A percentile compares a stretch with the other conserved stretches of the same genome.
Evolutionary conservation across 2,888 invertebrate species (phyloP).

Genomic region (Stenodera caucasica): DNA sequence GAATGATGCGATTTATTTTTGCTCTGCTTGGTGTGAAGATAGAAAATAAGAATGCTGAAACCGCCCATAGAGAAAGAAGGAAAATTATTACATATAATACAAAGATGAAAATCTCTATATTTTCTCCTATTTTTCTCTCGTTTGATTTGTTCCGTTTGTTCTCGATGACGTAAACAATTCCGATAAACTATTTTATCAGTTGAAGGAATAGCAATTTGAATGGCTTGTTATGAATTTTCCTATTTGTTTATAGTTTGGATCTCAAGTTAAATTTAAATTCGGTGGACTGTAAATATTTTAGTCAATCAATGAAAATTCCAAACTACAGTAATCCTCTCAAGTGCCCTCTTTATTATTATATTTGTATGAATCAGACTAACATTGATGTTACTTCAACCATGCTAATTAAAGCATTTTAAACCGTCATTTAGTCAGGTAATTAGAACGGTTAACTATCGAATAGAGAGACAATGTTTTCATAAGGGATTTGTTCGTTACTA

Average conservation of each 20-base stretch:
- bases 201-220: too few relatives aligned
- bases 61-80: background rate
- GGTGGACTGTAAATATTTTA: background rate
- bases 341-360: conserved; percentile 2
- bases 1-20: background rate
- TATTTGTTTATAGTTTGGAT: too few relatives aligned
- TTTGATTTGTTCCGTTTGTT: too few relatives aligned
- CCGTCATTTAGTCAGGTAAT: conserved; percentile 30
- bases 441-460: conserved; percentile 25
- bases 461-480: background rate
- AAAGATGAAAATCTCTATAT: background rate
- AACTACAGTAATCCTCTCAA: background rate
- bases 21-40: background rate
- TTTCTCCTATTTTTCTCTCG: too few relatives aligned
- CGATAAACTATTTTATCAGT: too few relatives aligned
- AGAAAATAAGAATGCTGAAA: background rate
- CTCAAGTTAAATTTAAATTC: background rate
- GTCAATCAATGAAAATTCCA: background rate
- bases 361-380: conserved; percentile 25
- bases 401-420: conserved; percentile 30
- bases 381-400: conserved; percentile 25
- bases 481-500: background rate
- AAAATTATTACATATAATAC: background rate
- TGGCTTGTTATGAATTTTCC: too few relatives aligned
- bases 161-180: too few relatives aligned